These are phyloP conservation scores for Mycalesis mineus DNA, from an alignment of 2,888 invertebrate species.

Conservation along the genomic window DNA sequence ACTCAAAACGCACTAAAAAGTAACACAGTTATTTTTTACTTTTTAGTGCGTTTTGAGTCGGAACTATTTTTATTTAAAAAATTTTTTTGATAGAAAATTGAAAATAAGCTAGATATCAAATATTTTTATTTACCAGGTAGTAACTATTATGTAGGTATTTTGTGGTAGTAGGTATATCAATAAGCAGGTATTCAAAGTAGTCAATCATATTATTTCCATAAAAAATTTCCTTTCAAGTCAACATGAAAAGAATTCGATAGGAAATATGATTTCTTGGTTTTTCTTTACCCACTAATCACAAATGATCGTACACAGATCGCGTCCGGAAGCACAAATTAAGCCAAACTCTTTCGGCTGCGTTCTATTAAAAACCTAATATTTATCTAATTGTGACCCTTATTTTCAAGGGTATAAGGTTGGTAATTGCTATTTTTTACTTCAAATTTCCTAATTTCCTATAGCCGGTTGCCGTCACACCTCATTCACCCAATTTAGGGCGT, in stretches of 20 bases:
- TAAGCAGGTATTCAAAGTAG: neutral
- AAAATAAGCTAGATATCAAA: no score
- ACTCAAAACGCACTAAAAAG: no score
- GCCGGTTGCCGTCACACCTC: constrained; percentile 43
- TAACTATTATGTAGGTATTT: no score
- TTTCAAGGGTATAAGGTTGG: constrained; percentile 22
- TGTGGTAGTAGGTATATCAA: no score
- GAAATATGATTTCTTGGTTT: constrained; percentile 25
- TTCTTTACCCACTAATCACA: constrained; percentile 30
- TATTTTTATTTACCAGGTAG: no score
- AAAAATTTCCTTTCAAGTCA: constrained; percentile 11
- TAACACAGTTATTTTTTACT: no score
- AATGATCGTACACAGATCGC: constrained; percentile 36
- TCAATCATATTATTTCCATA: neutral
- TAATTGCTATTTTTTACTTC: constrained; percentile 34
- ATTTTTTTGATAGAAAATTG: no score
- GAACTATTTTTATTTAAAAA: no score
- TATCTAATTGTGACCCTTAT: constrained; percentile 22
- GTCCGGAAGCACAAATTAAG: constrained; percentile 43
- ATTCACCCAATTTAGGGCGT: constrained; percentile 46
- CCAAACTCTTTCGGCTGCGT: constrained; percentile 28
- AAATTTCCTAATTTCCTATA: constrained; percentile 64
- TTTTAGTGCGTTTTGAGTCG: no score
- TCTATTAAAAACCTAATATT: constrained; percentile 17
- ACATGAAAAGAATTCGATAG: constrained; percentile 31